phyloP scores from a whole-genome alignment of 2,888 invertebrate species.

The Limenitis camilla region DNA sequence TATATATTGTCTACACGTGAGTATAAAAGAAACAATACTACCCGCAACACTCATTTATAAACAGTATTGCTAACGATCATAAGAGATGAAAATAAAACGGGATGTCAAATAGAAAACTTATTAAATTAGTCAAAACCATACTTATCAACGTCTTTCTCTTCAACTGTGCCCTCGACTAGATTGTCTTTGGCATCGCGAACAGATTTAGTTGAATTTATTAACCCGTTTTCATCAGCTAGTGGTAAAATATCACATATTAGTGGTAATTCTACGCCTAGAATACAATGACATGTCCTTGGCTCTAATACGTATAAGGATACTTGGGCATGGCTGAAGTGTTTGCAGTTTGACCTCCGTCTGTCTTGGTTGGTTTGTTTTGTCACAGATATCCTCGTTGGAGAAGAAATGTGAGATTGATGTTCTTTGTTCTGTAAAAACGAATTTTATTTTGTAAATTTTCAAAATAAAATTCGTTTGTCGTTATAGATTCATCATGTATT shows the following conservation, averaged over 20 bases:
- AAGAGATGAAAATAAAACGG: neutral
- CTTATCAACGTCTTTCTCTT: conserved; percentile 35
- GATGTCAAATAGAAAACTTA: conserved; percentile 11
- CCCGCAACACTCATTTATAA: neutral
- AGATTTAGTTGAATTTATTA: conserved; percentile 54
- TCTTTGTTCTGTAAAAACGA: conserved; percentile 61
- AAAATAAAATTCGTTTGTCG: no score
- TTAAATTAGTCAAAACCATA: conserved; percentile 46
- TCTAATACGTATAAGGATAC: conserved; percentile 92
- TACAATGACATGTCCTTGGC: conserved; percentile 94
- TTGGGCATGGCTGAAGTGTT: conserved; percentile 83
- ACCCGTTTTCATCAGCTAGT: conserved; percentile 86
- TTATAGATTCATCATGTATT: no score
- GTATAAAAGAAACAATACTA: neutral
- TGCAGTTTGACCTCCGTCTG: conserved; percentile 90
- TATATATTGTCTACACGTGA: no score
- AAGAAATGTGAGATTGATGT: conserved; percentile 91
- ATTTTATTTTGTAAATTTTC: no score
- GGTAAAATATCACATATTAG: conserved; percentile 90
- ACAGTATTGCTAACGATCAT: neutral
- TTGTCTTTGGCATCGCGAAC: conserved; percentile 25
- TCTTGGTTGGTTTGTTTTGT: conserved; percentile 84
- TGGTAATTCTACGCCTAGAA: conserved; percentile 94
- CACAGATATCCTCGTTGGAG: conserved; percentile 88
- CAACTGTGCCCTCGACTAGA: conserved; percentile 29